Evolutionary conservation across 2,888 invertebrate genomes (phyloP).

Genomic region (Nasonia oneida): DNA sequence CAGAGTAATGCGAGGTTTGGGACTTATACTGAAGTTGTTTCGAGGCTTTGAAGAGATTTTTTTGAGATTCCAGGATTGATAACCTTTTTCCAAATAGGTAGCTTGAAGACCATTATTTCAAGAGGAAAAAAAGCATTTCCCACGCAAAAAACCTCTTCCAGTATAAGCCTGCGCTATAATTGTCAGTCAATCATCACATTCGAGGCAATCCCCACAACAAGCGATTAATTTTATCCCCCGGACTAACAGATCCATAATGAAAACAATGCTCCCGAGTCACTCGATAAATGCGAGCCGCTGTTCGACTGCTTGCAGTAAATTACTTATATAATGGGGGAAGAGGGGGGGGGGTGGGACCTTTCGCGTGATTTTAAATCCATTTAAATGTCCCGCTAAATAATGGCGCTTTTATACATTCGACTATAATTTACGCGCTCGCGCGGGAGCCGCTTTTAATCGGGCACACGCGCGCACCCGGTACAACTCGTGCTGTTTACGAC

Average conservation of each 20-base stretch:
- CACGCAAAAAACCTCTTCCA: background rate
- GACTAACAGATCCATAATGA: background rate
- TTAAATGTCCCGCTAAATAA: constrained; percentile 34
- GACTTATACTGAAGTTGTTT: background rate
- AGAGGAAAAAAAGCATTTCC: too few relatives aligned
- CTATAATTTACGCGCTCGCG: constrained; percentile 36
- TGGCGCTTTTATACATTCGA: constrained; percentile 31
- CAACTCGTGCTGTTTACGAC: constrained; percentile 3
- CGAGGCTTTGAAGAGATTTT: background rate
- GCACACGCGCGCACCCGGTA: background rate
- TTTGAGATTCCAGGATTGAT: background rate
- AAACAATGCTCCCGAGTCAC: constrained; percentile 35
- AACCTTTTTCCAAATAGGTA: too few relatives aligned
- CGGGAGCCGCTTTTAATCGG: constrained; percentile 24
- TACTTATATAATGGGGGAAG: constrained; percentile 22
- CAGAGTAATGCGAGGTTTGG: background rate
- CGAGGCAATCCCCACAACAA: background rate
- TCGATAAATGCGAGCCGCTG: background rate
- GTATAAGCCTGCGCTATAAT: background rate
- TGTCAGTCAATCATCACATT: background rate
- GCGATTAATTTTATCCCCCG: background rate
- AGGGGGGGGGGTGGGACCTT: background rate
- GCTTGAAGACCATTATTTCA: too few relatives aligned
- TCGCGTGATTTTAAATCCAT: constrained; percentile 40
- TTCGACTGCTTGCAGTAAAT: constrained; percentile 11